Conservation (phyloP, 2,113 vertebrate genomes). For the Osmerus eperlanus region DNA sequence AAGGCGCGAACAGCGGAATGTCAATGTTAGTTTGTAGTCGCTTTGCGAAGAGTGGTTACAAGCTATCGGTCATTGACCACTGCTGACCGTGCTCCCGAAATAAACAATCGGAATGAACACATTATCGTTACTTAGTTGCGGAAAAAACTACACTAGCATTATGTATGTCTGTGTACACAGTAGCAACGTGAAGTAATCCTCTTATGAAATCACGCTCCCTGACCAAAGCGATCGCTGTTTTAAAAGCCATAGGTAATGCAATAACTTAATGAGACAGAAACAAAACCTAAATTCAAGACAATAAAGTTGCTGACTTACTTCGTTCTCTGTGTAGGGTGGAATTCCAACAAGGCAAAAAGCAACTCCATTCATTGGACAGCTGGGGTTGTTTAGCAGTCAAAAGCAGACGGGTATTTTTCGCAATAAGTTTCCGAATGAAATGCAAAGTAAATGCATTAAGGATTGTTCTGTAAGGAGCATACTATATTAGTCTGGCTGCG, state of each 20-base stretch:
- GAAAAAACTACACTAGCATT: neutral
- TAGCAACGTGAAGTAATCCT: constrained; percentile 65
- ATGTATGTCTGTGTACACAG: constrained; percentile 12
- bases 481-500: constrained; percentile 38
- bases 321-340: constrained; percentile 81
- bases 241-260: neutral
- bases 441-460: constrained; percentile 18
- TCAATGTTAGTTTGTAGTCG: neutral
- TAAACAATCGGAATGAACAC: neutral
- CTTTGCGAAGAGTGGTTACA: neutral
- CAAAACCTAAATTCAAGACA: constrained; percentile 3
- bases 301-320: constrained; percentile 65
- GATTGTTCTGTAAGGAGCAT: constrained; percentile 24
- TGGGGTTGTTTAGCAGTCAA: constrained; percentile 54
- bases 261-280: neutral
- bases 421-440: constrained; percentile 24
- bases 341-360: constrained; percentile 98
- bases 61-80: neutral
- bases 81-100: neutral
- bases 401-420: constrained; percentile 47
- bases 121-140: too few relatives aligned
- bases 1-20: neutral
- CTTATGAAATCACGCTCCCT: constrained; percentile 72
- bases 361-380: constrained; percentile 96
- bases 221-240: constrained; percentile 36